These are phyloP conservation scores for Rattus norvegicus DNA, from an alignment of 2,113 vertebrate genomes.

Conservation along the genomic window GRCr8 NC_086021.1:181095001-181095500, in stretches of 20 bases:
- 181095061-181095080: background rate
- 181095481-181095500: background rate
- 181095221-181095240: background rate
- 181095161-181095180: background rate
- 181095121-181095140: slow-evolving; percentile 27
- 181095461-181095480: background rate
- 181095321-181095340: fast-evolving
- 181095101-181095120: background rate
- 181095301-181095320: background rate
- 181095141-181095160: background rate
- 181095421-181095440: background rate
- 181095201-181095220: background rate
- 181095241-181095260: slow-evolving; percentile 25
- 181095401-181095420: background rate
- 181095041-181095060: background rate
- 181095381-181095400: background rate
- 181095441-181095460: background rate
- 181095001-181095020: slow-evolving; percentile 5
- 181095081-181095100: background rate
- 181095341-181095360: background rate
- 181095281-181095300: background rate
- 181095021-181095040: background rate
- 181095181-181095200: slow-evolving; percentile 38
- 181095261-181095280: slow-evolving; percentile 26
- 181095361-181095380: background rate